phyloP scores from a whole-genome alignment of 2,797 vertebrate species.

The Potorous gilbertii region DNA sequence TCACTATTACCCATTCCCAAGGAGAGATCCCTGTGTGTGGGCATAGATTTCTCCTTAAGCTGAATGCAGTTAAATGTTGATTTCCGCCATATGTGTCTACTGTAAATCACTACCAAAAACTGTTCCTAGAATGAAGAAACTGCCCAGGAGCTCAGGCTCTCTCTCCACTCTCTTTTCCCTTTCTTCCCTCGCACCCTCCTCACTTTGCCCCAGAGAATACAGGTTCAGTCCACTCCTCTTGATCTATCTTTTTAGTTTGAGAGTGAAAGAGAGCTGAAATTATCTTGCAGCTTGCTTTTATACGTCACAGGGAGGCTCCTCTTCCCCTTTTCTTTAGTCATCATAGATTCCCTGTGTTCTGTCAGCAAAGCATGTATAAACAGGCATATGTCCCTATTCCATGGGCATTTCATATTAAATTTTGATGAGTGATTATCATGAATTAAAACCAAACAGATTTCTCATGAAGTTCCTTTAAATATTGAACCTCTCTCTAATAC shows the following conservation, averaged over 20 bases:
- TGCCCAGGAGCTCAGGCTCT: neutral
- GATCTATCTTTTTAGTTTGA: neutral
- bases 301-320: neutral
- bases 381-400: neutral
- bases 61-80: neutral
- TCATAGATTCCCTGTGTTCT: neutral
- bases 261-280: neutral
- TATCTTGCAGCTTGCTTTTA: neutral
- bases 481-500: neutral
- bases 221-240: neutral
- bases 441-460: neutral
- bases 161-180: too few species aligned
- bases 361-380: neutral
- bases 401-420: neutral
- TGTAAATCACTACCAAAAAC: neutral
- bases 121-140: neutral
- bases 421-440: neutral
- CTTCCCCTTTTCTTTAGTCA: neutral
- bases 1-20: neutral
- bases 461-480: neutral
- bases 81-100: neutral
- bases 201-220: neutral
- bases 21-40: neutral
- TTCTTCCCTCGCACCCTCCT: accelerated
- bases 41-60: neutral